Percentiles rank a stretch among this genome's conserved stretches.
Conservation (phyloP, 1,140 invertebrate species). For the Brachionus koreanus region DNA sequence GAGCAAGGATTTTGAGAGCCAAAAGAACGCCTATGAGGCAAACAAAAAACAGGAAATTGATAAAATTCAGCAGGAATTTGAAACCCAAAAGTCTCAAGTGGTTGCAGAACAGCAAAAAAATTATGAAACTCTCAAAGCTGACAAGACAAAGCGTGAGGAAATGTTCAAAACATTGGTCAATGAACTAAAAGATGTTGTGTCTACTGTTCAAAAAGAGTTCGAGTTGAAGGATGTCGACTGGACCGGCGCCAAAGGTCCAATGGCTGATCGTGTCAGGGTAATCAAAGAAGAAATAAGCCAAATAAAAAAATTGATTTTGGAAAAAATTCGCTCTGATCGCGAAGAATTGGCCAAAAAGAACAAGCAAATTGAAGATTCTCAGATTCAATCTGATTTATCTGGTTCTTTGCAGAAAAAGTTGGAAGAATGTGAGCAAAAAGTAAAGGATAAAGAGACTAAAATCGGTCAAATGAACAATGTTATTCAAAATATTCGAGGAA, state of each 20-base stretch:
- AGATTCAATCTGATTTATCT: not conserved
- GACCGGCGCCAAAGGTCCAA: not conserved
- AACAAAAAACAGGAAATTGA: not conserved
- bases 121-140: not conserved
- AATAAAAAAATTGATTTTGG: slow-evolving; percentile 23
- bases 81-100: not conserved
- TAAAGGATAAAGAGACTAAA: slow-evolving; percentile 34
- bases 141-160: slow-evolving; percentile 11
- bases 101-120: not conserved
- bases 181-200: slow-evolving; percentile 28
- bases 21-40: not conserved
- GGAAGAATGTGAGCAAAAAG: slow-evolving; percentile 36
- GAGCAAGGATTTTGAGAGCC: not conserved
- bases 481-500: not conserved
- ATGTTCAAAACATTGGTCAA: slow-evolving; percentile 41
- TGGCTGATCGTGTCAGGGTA: slow-evolving; percentile 1
- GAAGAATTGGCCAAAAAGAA: not conserved
- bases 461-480: slow-evolving; percentile 43
- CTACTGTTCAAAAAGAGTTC: slow-evolving; percentile 8
- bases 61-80: not conserved
- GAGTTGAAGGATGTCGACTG: slow-evolving; percentile 37
- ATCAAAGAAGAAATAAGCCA: slow-evolving; percentile 26
- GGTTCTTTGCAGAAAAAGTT: slow-evolving; percentile 23
- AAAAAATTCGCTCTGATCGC: not conserved
- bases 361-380: slow-evolving; percentile 17